phyloP scores from a whole-genome alignment of 2,797 vertebrate species.

The Ctenopoma kingsleyae region DNA sequence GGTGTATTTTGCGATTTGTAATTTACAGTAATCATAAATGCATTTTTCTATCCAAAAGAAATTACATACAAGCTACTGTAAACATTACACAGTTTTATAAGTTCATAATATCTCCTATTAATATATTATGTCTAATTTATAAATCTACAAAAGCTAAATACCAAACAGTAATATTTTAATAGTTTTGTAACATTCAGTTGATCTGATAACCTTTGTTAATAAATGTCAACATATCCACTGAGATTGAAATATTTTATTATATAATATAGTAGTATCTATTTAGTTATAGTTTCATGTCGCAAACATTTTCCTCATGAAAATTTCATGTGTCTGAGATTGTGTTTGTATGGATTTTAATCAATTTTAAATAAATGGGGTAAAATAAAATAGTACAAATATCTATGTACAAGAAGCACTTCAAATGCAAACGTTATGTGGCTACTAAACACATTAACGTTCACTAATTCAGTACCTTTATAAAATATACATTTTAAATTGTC shows the following conservation, averaged over 20 bases:
- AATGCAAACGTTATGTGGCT: neutral
- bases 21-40: neutral
- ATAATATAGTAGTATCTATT: too few species aligned
- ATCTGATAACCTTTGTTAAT: neutral
- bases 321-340: too few species aligned
- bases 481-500: neutral
- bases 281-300: neutral
- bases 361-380: neutral
- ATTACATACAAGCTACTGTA: neutral
- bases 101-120: neutral
- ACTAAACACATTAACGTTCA: neutral
- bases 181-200: slow-evolving; percentile 10
- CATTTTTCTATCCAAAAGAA: neutral
- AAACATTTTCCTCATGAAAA: too few species aligned
- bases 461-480: neutral
- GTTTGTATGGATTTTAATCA: too few species aligned
- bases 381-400: neutral
- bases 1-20: neutral
- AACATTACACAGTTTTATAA: neutral
- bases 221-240: neutral
- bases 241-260: neutral
- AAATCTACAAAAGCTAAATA: neutral
- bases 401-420: neutral
- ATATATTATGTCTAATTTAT: neutral
- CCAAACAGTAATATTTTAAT: slow-evolving; percentile 24